Percentiles rank a stretch among this genome's conserved stretches.
Evolutionary conservation across 2,888 invertebrate genomes (phyloP).

Genomic region (Labia minor): DNA sequence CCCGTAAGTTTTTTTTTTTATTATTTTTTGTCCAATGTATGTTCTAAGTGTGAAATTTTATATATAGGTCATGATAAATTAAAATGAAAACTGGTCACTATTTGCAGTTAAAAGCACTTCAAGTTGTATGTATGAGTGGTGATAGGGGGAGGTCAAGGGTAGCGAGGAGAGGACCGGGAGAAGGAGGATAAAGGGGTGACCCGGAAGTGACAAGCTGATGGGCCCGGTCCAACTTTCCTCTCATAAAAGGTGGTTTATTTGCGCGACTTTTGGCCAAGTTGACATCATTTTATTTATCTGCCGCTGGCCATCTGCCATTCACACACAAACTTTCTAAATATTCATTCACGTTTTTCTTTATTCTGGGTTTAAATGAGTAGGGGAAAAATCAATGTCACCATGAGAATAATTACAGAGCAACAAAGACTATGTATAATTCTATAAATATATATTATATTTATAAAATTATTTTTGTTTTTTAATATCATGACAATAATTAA

Average conservation of each 20-base stretch:
- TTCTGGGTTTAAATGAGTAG: background rate
- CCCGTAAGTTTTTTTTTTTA: too few species aligned
- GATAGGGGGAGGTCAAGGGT: too few species aligned
- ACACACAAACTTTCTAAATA: background rate
- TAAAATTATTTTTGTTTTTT: too few species aligned
- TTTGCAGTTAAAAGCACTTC: background rate
- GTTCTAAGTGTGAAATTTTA: background rate
- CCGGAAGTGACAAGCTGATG: background rate
- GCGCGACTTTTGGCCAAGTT: background rate
- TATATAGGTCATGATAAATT: conserved; percentile 4
- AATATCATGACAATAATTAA: too few species aligned
- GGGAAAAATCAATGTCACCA: too few species aligned
- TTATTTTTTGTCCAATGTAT: background rate
- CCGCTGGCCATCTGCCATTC: conserved; percentile 1
- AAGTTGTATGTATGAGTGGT: too few species aligned
- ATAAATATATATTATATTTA: too few species aligned
- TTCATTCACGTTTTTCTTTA: background rate
- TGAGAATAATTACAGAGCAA: too few species aligned
- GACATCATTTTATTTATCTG: background rate
- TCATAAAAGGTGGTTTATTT: conserved; percentile 1
- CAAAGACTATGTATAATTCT: too few species aligned
- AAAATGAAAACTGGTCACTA: conserved; percentile 6
- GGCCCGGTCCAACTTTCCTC: background rate
- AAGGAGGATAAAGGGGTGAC: background rate
- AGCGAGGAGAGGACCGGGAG: too few species aligned